Conservation (phyloP, 1,140 invertebrate genomes). For the Acromyrmex heyeri region DNA sequence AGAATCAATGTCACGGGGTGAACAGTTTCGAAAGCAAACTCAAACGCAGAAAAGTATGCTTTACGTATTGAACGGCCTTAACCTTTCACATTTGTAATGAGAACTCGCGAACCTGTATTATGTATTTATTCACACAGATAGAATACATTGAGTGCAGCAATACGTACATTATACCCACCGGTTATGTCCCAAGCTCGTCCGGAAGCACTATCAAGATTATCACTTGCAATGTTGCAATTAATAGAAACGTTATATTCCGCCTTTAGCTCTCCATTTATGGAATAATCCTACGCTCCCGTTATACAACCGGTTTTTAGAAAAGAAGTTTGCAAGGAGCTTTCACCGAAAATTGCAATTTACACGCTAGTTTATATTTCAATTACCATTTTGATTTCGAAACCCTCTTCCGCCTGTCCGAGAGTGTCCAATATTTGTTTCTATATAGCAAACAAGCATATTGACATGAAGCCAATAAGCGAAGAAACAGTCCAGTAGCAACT, state of each 20-base stretch:
- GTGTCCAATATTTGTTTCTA: conserved; percentile 28
- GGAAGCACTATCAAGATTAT: conserved; percentile 30
- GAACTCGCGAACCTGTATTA: conserved; percentile 52
- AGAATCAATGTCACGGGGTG: not conserved
- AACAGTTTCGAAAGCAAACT: conserved; percentile 4
- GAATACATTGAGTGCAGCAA: conserved; percentile 33
- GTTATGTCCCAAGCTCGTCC: conserved; percentile 7
- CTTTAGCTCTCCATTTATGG: not conserved
- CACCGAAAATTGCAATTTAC: not conserved
- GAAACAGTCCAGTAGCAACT: conserved; percentile 26
- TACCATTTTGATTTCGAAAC: not conserved
- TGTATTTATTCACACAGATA: conserved; percentile 29
- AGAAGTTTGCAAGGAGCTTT: not conserved
- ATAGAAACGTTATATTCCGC: conserved; percentile 11
- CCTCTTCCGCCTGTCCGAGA: not conserved
- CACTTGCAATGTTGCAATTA: conserved; percentile 28
- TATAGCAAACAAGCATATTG: conserved; percentile 8
- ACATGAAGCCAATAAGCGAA: conserved; percentile 42
- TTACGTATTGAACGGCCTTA: conserved; percentile 48
- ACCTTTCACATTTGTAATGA: conserved; percentile 63
- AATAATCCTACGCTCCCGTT: not conserved
- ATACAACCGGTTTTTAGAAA: not conserved
- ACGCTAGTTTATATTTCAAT: not conserved
- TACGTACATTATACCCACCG: not conserved
- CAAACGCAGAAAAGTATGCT: conserved; percentile 6